Conservation (phyloP, 2,113 vertebrate species). For the Perca flavescens region DNA sequence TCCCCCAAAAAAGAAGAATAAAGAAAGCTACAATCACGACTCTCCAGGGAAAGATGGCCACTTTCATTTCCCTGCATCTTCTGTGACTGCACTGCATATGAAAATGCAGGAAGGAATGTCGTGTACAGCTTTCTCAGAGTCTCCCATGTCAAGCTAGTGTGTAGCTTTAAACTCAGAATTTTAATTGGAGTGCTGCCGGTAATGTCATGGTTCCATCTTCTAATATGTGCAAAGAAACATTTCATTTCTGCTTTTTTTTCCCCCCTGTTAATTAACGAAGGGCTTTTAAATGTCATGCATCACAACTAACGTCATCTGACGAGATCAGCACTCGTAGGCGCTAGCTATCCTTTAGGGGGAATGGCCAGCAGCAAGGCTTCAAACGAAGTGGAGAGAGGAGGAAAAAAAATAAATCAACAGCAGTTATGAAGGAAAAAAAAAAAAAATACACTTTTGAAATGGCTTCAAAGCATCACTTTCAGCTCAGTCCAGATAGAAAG, state of each 20-base stretch:
- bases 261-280: constrained; percentile 78
- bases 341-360: constrained; percentile 61
- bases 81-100: constrained; percentile 23
- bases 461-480: constrained; percentile 75
- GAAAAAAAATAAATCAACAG: constrained; percentile 37
- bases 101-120: constrained; percentile 20
- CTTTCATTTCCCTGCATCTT: constrained; percentile 25
- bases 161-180: constrained; percentile 66
- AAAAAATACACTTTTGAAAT: constrained; percentile 62
- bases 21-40: background rate
- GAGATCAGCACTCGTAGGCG: constrained; percentile 56
- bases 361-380: constrained; percentile 67
- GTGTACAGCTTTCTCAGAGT: constrained; percentile 52
- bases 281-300: constrained; percentile 79
- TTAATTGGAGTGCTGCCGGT: constrained; percentile 79
- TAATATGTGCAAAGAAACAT: constrained; percentile 62
- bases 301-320: constrained; percentile 74
- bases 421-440: constrained; percentile 22
- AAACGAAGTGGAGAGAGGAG: constrained; percentile 48
- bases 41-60: background rate
- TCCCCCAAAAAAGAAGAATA: background rate
- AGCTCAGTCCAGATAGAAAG: constrained; percentile 56
- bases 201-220: constrained; percentile 74
- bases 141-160: constrained; percentile 43
- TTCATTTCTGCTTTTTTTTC: constrained; percentile 42